Evolutionary conservation across 2,797 vertebrate genomes (phyloP).

Genomic region (Alcedo atthis): DNA sequence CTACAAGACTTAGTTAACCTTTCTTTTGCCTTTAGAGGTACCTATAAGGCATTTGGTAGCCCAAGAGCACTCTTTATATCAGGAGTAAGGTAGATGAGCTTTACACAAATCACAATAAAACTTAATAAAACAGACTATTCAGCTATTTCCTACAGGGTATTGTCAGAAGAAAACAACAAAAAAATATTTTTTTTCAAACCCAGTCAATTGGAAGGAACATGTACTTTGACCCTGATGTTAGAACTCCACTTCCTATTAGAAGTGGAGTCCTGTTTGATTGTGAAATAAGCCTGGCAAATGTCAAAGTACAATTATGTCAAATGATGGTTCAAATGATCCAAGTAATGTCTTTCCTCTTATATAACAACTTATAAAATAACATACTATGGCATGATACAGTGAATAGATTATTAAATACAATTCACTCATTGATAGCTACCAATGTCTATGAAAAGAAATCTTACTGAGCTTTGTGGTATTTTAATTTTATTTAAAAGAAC

Average conservation of each 20-base stretch:
- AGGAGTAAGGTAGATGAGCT: not conserved
- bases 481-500: conserved; percentile 68
- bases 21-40: not conserved
- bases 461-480: conserved; percentile 61
- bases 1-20: not conserved
- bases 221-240: not conserved
- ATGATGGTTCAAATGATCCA: conserved; percentile 18
- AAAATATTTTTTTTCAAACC: not conserved
- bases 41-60: not conserved
- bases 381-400: conserved; percentile 57
- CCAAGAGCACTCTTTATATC: not conserved
- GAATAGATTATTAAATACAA: conserved; percentile 67
- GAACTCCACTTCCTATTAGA: not conserved
- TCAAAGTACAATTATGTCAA: conserved; percentile 29
- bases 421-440: conserved; percentile 51
- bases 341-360: not conserved
- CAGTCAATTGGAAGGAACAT: not conserved
- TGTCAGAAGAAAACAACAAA: not conserved
- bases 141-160: not conserved
- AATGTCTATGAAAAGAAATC: conserved; percentile 48
- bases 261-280: not conserved
- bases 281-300: conserved; percentile 11
- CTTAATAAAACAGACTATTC: not conserved
- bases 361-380: conserved; percentile 32
- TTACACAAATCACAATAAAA: not conserved